phyloP scores from a whole-genome alignment of 2,888 invertebrate species.

The Tortrix viridana region DNA sequence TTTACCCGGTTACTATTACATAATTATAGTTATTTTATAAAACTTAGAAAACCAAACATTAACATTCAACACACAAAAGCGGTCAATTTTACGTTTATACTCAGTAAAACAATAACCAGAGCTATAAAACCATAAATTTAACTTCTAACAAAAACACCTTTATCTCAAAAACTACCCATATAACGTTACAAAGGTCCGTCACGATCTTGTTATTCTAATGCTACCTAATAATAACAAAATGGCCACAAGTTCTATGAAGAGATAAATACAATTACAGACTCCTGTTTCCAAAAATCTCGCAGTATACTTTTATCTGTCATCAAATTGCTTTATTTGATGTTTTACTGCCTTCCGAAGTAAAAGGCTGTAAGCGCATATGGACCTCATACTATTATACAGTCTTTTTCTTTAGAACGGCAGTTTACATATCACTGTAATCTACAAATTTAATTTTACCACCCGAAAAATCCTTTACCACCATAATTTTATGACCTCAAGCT shows the following conservation, averaged over 20 bases:
- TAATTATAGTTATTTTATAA: no score
- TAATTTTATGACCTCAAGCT: not conserved
- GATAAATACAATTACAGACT: slow-evolving; percentile 79
- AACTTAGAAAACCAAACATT: no score
- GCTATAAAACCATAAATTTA: slow-evolving; percentile 20
- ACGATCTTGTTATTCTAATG: slow-evolving; percentile 67
- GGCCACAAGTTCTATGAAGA: slow-evolving; percentile 78
- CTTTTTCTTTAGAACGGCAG: no score
- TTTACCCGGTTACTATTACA: no score
- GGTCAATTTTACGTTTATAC: not conserved
- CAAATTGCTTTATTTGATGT: slow-evolving; percentile 68
- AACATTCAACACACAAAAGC: not conserved
- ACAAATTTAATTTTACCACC: slow-evolving; percentile 47
- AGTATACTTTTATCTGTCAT: slow-evolving; percentile 69
- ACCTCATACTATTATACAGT: no score
- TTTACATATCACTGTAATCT: slow-evolving; percentile 65
- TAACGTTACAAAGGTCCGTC: slow-evolving; percentile 44
- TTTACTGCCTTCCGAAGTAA: no score
- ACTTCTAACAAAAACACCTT: slow-evolving; percentile 19
- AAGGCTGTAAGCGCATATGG: no score
- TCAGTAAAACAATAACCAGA: not conserved
- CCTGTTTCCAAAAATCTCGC: slow-evolving; percentile 77
- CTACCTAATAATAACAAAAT: slow-evolving; percentile 69
- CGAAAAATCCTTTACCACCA: not conserved
- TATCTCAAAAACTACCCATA: slow-evolving; percentile 25